These are phyloP conservation scores for Xanthia togata DNA, from an alignment of 2,888 invertebrate species.

Conservation along the genomic window DNA sequence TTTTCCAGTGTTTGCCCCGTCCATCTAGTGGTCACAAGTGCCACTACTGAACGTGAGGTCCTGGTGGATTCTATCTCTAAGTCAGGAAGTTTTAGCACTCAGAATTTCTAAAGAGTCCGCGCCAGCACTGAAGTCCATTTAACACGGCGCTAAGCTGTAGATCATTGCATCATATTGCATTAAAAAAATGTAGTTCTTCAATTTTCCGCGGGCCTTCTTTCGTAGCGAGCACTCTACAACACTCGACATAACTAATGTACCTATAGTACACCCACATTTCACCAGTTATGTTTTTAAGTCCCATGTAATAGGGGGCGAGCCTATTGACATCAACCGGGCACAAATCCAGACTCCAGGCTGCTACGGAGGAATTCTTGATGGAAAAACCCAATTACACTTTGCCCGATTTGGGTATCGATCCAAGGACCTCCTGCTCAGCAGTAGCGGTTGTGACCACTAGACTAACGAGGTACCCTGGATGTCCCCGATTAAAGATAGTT, in stretches of 20 bases:
- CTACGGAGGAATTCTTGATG: not conserved
- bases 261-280: too few species aligned
- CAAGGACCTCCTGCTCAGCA: not conserved
- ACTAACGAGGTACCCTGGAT: not conserved
- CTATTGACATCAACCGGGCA: not conserved
- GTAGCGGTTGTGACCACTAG: too few species aligned
- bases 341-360: not conserved
- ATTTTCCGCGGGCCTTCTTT: too few species aligned
- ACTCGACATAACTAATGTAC: too few species aligned
- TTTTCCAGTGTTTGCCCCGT: not conserved
- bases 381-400: not conserved
- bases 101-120: not conserved
- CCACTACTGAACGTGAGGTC: not conserved
- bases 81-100: not conserved
- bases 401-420: not conserved
- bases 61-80: not conserved
- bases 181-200: too few species aligned
- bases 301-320: not conserved
- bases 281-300: not conserved
- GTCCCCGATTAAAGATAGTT: not conserved
- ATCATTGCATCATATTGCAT: too few species aligned
- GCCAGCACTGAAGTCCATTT: too few species aligned
- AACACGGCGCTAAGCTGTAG: too few species aligned
- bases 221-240: too few species aligned
- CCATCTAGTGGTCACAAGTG: not conserved